Conservation (phyloP, 2,888 invertebrate species). For the Harpagoxenus sublaevis region DNA sequence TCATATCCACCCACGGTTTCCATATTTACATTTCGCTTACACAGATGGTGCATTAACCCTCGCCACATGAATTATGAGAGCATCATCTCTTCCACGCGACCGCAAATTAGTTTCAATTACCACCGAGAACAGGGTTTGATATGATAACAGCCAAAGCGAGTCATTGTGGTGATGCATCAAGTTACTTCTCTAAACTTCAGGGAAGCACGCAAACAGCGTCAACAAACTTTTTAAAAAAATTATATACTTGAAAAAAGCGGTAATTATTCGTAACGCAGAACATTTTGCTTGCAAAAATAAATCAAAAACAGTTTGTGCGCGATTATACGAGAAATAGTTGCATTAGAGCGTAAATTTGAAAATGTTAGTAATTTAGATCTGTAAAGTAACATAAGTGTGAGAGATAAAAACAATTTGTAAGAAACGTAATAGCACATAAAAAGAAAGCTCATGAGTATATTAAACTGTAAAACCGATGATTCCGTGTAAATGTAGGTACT, state of each 20-base stretch:
- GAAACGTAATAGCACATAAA: background rate
- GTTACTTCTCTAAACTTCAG: constrained; percentile 17
- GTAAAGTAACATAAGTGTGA: background rate
- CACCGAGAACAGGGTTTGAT: constrained; percentile 33
- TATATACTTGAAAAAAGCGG: background rate
- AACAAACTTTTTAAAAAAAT: background rate
- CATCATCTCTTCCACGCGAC: constrained; percentile 43
- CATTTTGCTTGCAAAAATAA: background rate
- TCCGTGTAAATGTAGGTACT: background rate
- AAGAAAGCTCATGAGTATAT: background rate
- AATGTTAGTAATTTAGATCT: background rate
- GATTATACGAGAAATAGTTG: background rate
- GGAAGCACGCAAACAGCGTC: background rate
- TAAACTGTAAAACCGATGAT: background rate
- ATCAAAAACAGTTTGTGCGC: background rate
- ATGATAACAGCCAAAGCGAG: constrained; percentile 48
- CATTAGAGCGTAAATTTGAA: background rate
- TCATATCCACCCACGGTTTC: constrained; percentile 14
- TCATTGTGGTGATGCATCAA: constrained; percentile 38
- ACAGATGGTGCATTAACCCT: constrained; percentile 47
- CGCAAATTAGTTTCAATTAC: constrained; percentile 50
- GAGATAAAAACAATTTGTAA: background rate
- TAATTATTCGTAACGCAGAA: background rate
- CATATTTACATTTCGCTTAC: constrained; percentile 44
- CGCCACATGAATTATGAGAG: constrained; percentile 43